Evolutionary conservation across 2,888 invertebrate genomes (phyloP).

Genomic region (Quadroppia sp.): DNA sequence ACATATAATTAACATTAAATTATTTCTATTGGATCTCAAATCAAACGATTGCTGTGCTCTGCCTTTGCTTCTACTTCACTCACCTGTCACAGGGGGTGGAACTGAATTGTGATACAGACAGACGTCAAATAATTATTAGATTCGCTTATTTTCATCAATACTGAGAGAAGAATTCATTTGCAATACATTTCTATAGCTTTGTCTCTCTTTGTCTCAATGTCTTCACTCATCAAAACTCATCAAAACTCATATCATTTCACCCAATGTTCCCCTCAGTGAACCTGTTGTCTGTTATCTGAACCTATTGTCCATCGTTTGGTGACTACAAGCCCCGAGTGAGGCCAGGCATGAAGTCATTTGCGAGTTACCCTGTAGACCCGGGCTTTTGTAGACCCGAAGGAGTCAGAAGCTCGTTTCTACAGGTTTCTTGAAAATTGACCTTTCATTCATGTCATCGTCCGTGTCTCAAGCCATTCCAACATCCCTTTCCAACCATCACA

Average conservation of each 20-base stretch:
- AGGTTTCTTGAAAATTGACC: constrained; percentile 93
- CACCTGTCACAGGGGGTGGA: background rate
- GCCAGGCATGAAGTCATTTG: constrained; percentile 77
- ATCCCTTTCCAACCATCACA: too few species aligned
- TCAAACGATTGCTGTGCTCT: background rate
- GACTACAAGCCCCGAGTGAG: too few species aligned
- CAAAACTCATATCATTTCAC: too few species aligned
- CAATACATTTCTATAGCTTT: background rate
- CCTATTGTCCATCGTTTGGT: too few species aligned
- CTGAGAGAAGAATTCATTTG: background rate
- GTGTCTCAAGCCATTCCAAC: too few species aligned
- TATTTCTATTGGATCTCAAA: constrained; percentile 27
- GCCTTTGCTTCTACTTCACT: background rate
- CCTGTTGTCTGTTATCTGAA: too few species aligned
- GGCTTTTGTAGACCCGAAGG: constrained; percentile 80
- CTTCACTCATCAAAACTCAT: too few species aligned
- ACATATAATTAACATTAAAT: constrained; percentile 24
- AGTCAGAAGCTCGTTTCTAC: constrained; percentile 99
- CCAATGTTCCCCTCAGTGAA: too few species aligned
- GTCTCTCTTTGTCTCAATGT: background rate
- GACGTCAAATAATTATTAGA: background rate
- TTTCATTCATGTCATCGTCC: background rate
- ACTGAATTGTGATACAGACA: constrained; percentile 29
- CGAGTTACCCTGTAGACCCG: constrained; percentile 99
- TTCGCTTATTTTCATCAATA: constrained; percentile 12